Evolutionary conservation across 35 echinoderm and acorn worm species (phyloP).

Genomic region (Hemicentrotus pulcherrimus): DNA sequence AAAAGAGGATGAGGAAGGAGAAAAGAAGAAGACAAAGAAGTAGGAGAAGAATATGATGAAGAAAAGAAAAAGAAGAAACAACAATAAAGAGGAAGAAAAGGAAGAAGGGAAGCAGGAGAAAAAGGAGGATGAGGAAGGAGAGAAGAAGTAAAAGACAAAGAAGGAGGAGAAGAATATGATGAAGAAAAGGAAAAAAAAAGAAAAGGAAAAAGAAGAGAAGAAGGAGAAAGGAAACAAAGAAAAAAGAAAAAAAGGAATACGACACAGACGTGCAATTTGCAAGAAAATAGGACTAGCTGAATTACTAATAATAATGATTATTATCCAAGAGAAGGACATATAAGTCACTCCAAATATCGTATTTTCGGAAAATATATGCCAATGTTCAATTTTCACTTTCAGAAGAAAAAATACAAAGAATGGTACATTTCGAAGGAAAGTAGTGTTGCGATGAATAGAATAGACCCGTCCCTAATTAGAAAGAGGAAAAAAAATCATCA

Average conservation of each 20-base stretch:
- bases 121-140: neutral
- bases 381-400: no score
- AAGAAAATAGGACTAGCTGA: no score
- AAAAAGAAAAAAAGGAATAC: neutral
- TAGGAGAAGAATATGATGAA: neutral
- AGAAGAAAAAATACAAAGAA: no score
- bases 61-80: neutral
- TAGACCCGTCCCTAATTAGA: no score
- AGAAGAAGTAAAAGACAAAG: neutral
- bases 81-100: neutral
- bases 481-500: no score
- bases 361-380: no score
- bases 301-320: no score
- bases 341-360: no score
- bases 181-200: neutral
- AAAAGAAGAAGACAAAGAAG: neutral
- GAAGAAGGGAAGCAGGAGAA: neutral
- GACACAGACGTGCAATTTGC: no score
- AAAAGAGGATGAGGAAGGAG: neutral
- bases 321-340: no score
- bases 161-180: neutral
- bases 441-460: no score
- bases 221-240: neutral
- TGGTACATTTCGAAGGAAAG: no score
- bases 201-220: neutral